Evolutionary conservation across 1,140 invertebrate species (phyloP), one percentile per base, ranked within the genome.

Genomic region (Coenobita brevimanus): DNA sequence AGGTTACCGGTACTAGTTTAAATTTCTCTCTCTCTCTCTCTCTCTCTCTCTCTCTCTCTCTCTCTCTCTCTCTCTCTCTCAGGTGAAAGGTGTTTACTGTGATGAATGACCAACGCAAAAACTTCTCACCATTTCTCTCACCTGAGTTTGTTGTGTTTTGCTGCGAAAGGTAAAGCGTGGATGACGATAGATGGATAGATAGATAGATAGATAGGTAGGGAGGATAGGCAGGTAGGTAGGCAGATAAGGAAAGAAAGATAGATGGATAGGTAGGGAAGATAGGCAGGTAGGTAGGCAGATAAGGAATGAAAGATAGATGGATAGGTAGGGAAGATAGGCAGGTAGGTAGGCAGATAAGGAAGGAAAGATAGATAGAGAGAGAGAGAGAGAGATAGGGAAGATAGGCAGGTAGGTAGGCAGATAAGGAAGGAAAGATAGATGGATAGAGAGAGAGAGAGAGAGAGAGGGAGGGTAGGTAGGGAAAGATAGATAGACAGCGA

Each of bases 31-130:
- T 64, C 62, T 64, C 62, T 64, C 62, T 64, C 62, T 64, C 62
- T 64, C 62, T 64, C 62, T 64, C 62, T 64, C 62, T 64, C 62
- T 64, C 62, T 64, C 62, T 64, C 62, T 64, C 62, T 64, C 62
- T 64, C 62, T 64, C 62, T 64, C 62, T 64, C 62, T 64, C 62
- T 64, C 62, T 64, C 62, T 64, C 62, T 64, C 62, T 64, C 62
- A n/a, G n/a, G n/a, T n/a, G n/a, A n/a, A n/a, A n/a, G n/a, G n/a
- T n/a, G n/a, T n/a, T n/a, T n/a, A n/a, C n/a, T n/a, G n/a, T n/a
- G n/a, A n/a, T n/a, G n/a, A n/a, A n/a, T n/a, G n/a, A n/a, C n/a
- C n/a, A n/a, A n/a, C n/a, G n/a, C n/a, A n/a, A n/a, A n/a, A n/a
- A n/a, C n/a, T n/a, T n/a, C n/a, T n/a, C n/a, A n/a, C n/a, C n/a